Percentiles rank a stretch among this genome's conserved stretches.
Evolutionary conservation across 2,113 vertebrate species (phyloP).

Genomic region (Sebastes fasciatus): DNA sequence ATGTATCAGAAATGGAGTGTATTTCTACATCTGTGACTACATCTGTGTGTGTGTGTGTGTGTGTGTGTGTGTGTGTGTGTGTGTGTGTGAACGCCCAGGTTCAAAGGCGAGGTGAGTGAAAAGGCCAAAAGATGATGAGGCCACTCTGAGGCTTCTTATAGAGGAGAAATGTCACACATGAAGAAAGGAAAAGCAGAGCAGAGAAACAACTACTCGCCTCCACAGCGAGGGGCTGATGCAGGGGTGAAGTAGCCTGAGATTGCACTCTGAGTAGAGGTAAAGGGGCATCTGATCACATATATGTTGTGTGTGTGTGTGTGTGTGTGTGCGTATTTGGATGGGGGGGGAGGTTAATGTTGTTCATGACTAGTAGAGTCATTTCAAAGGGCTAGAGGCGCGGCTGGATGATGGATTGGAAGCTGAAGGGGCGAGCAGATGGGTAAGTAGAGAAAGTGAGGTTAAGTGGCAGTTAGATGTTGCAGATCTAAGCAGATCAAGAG

Average conservation of each 20-base stretch:
- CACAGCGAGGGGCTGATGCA: conserved; percentile 76
- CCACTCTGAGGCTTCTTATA: conserved; percentile 79
- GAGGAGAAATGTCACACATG: conserved; percentile 80
- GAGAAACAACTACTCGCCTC: conserved; percentile 79
- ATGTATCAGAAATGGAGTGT: conserved; percentile 60
- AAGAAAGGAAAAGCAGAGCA: conserved; percentile 81
- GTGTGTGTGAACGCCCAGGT: conserved; percentile 69
- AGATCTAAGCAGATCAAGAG: conserved; percentile 83
- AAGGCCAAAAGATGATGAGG: conserved; percentile 83
- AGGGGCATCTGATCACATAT: conserved; percentile 80
- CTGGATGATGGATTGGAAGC: conserved; percentile 77
- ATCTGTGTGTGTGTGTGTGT: conserved; percentile 47
- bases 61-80: conserved; percentile 45
- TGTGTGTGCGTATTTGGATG: conserved; percentile 47
- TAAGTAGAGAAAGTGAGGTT: conserved; percentile 87
- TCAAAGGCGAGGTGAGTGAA: conserved; percentile 84
- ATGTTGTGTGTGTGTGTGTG: conserved; percentile 18
- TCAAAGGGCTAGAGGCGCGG: conserved; percentile 64
- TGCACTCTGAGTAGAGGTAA: conserved; percentile 84
- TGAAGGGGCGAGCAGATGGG: conserved; percentile 77
- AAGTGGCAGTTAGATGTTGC: conserved; percentile 86
- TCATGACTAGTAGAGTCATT: conserved; percentile 79
- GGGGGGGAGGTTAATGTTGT: conserved; percentile 71
- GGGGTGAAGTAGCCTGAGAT: conserved; percentile 86
- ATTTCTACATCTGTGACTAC: conserved; percentile 62